Conservation (phyloP, 2,888 invertebrate species). For the Eupeodes luniger region DNA sequence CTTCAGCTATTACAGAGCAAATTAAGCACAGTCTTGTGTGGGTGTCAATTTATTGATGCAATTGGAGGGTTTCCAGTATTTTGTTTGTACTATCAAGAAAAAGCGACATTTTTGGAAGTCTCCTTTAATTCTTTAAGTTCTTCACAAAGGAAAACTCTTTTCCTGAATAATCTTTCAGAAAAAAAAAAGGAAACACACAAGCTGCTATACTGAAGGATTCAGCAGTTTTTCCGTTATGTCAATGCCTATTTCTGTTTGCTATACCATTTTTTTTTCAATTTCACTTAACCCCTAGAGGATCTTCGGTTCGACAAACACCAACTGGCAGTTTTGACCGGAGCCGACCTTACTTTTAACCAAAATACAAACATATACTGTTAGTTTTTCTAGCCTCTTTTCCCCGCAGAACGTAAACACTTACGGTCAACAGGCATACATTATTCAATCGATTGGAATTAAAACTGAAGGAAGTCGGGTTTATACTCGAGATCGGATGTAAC, state of each 20-base stretch:
- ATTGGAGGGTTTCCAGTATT: conserved; percentile 65
- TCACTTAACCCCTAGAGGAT: conserved; percentile 73
- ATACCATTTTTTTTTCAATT: conserved; percentile 52
- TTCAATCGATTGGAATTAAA: conserved; percentile 75
- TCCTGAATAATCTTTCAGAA: neutral
- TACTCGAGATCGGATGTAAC: conserved; percentile 56
- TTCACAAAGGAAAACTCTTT: conserved; percentile 19
- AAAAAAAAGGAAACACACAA: conserved; percentile 5
- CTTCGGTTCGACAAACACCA: conserved; percentile 71
- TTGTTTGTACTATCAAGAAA: conserved; percentile 56
- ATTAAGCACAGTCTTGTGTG: conserved; percentile 69
- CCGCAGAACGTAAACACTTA: conserved; percentile 61
- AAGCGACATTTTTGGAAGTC: conserved; percentile 30
- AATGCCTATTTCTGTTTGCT: conserved; percentile 32
- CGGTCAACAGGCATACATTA: conserved; percentile 74
- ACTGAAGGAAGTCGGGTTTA: conserved; percentile 47
- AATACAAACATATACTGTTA: conserved; percentile 60
- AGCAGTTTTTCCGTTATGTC: conserved; percentile 58
- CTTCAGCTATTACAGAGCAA: conserved; percentile 69
- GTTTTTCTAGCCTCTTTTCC: conserved; percentile 11
- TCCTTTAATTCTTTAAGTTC: conserved; percentile 57
- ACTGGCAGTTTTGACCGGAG: conserved; percentile 63
- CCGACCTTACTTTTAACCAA: conserved; percentile 68
- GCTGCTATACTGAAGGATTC: conserved; percentile 42
- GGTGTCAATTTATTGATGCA: conserved; percentile 74